Evolutionary conservation across 2,888 invertebrate species (phyloP).

Genomic region (Drosophila mulleri): DNA sequence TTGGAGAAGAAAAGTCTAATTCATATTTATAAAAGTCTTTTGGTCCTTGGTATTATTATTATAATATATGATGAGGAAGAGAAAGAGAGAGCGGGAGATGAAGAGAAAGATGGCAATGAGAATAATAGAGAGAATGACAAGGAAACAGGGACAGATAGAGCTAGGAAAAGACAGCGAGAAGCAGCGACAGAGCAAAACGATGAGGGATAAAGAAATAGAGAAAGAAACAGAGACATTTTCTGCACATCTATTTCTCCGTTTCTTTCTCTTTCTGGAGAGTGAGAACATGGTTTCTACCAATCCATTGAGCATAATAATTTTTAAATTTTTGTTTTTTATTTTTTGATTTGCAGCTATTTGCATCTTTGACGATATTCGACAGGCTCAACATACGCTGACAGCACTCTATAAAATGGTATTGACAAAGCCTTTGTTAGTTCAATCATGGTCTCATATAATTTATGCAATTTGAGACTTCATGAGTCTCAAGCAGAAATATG

Average conservation of each 20-base stretch:
- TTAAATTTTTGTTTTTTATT: no score
- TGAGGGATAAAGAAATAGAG: not conserved
- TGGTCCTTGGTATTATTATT: no score
- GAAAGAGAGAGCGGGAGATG: no score
- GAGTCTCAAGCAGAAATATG: not conserved
- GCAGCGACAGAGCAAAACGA: not conserved
- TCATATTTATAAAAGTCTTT: no score
- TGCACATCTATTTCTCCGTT: no score
- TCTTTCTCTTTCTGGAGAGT: no score
- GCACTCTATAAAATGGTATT: conserved; percentile 2
- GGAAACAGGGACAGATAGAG: not conserved
- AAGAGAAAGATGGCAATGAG: no score
- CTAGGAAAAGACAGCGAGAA: not conserved
- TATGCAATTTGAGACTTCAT: conserved; percentile 3
- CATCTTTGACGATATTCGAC: not conserved
- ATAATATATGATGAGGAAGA: no score
- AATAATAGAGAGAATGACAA: not conserved
- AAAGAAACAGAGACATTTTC: not conserved
- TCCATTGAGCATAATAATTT: not conserved
- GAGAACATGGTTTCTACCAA: no score
- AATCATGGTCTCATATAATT: conserved; percentile 1
- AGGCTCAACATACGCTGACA: not conserved
- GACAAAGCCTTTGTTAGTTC: not conserved
- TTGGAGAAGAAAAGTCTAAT: no score
- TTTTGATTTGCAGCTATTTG: not conserved